Percentiles rank a stretch among this genome's conserved stretches.
Conservation (phyloP, 2,797 vertebrate genomes). For the Alectoris magna region DNA sequence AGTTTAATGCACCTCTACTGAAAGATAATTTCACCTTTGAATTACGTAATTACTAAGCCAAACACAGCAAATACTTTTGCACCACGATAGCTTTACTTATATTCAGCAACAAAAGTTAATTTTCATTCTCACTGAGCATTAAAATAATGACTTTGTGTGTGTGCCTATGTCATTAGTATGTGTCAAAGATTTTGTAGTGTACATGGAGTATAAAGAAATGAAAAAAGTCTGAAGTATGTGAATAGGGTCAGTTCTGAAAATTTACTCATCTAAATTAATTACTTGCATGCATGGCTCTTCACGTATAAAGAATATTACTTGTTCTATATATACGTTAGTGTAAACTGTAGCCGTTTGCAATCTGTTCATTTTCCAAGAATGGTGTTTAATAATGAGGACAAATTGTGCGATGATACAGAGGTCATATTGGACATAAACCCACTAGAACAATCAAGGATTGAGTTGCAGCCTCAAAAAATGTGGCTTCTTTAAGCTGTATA, state of each 20-base stretch:
- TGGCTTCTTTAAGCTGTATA: not conserved
- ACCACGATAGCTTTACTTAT: not conserved
- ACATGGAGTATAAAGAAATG: not conserved
- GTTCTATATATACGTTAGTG: not conserved
- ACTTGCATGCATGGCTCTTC: not conserved
- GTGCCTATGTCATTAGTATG: not conserved
- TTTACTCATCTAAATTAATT: not conserved
- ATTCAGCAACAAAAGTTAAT: conserved; percentile 1
- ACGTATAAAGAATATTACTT: accelerated
- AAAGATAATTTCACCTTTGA: not conserved
- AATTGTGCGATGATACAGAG: not conserved
- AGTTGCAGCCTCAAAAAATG: not conserved
- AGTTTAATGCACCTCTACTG: not conserved
- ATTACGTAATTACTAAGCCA: not conserved
- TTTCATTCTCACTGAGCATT: not conserved
- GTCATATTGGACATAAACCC: not conserved
- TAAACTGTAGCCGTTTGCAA: not conserved
- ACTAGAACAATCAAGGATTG: not conserved
- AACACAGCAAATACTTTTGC: not conserved
- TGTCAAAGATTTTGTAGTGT: not conserved
- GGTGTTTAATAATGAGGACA: not conserved
- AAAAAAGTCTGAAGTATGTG: accelerated
- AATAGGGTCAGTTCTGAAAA: not conserved
- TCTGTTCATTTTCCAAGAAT: not conserved
- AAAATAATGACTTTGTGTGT: not conserved